Percentiles rank a stretch among this genome's conserved stretches.
phyloP scores from a whole-genome alignment of 1,140 invertebrate genomes.

The Cryptotermes secundus region DNA sequence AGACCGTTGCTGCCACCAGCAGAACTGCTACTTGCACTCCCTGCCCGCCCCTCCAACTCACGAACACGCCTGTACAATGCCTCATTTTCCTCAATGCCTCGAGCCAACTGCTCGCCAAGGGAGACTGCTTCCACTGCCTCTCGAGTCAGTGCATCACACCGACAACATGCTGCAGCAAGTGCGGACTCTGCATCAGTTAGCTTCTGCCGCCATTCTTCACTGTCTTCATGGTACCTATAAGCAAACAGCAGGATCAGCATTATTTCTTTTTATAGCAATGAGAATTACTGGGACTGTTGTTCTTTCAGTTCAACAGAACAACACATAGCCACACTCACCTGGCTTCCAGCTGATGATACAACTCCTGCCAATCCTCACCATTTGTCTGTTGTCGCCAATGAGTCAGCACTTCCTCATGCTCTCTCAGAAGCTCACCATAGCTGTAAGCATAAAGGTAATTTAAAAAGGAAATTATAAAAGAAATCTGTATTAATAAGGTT shows the following conservation, averaged over 20 bases:
- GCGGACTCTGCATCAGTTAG: slow-evolving; percentile 60
- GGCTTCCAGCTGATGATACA: slow-evolving; percentile 37
- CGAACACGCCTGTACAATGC: slow-evolving; percentile 64
- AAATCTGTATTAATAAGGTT: too few species aligned
- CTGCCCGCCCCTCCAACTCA: slow-evolving; percentile 62
- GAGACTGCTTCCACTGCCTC: slow-evolving; percentile 61
- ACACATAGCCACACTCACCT: slow-evolving; percentile 25
- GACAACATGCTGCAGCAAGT: slow-evolving; percentile 60
- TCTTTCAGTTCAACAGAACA: not conserved
- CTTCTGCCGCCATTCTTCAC: slow-evolving; percentile 63
- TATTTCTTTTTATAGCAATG: not conserved
- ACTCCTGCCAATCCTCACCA: slow-evolving; percentile 28
- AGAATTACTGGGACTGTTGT: not conserved
- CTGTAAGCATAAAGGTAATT: slow-evolving; percentile 23
- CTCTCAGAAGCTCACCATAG: slow-evolving; percentile 32
- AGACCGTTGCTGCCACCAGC: slow-evolving; percentile 32
- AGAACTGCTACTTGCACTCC: slow-evolving; percentile 13
- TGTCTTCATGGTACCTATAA: slow-evolving; percentile 59
- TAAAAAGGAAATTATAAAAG: too few species aligned
- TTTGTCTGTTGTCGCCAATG: slow-evolving; percentile 32
- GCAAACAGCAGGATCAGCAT: not conserved
- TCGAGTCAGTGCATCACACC: slow-evolving; percentile 60
- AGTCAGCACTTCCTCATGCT: slow-evolving; percentile 33
- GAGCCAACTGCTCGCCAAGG: slow-evolving; percentile 56
- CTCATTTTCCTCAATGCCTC: slow-evolving; percentile 77